Evolutionary conservation across 2,888 invertebrate species (phyloP), one percentile per base, ranked within the genome.

Genomic region (Cheilosia vernalis): DNA sequence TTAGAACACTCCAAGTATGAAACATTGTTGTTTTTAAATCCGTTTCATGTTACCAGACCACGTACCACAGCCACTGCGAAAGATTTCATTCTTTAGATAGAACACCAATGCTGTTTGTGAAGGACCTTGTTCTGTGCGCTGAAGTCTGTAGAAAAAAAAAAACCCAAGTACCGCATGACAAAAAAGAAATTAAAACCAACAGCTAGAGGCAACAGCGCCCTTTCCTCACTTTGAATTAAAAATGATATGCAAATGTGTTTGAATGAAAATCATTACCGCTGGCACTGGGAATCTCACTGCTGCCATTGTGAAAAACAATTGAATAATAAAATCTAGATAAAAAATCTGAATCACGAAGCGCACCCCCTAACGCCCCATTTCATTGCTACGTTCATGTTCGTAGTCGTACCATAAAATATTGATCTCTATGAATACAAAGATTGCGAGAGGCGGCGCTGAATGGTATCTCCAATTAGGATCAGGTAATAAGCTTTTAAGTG

Each of bases 241-340:
- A 82, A 78, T 78, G 58, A 78, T 60, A 82, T 82, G 78, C 78
- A 82, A 78, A 78, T 72, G 55, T 66, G 64, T 61, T 78, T 72
- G 37, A 70, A 37, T 69, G 61, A 63, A 69, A 55, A 58, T 44
- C 47, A 47, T 24, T 37, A 49, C 33, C 40, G 21, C 24, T 51
- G 42, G 49, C 24, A 33, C 1, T n/a, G 19, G 55, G 19, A 60
- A 60, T 17, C 37, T 27, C 55, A 30, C 3, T 17, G 9, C 19
- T 17, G 9, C 30, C 49, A 40, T 40, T 21, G 40, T 40, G 15
- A 47, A 58, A 56, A 81, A 76, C 81, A 81, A 81, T 69, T 76
- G 81, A 69, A 81, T 69, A 63, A 56, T 63, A 74, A 49, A 80
- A 67, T 60, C 78, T 40, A 51, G 60, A 78, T 73, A 66, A 47